phyloP scores from a whole-genome alignment of 2,888 invertebrate species.

The Pelosia muscerda region DNA sequence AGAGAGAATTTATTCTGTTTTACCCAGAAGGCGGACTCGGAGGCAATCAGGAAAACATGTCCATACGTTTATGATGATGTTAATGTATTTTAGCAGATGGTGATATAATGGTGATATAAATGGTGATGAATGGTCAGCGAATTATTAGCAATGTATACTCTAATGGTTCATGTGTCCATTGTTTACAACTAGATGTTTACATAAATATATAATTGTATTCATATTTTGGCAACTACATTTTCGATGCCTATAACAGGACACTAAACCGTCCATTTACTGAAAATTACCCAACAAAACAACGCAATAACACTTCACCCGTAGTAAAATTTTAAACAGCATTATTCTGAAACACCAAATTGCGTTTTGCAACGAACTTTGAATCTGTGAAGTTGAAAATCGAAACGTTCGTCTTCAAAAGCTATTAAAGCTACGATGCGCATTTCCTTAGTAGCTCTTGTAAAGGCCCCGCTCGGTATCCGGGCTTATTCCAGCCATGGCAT shows the following conservation, averaged over 20 bases:
- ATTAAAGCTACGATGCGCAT: conserved; percentile 44
- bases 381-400: conserved; percentile 21
- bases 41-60: too few relatives aligned
- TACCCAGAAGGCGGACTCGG: too few relatives aligned
- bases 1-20: too few relatives aligned
- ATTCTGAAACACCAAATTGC: conserved; percentile 9
- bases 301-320: not conserved
- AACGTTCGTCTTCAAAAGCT: conserved; percentile 42
- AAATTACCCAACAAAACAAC: not conserved
- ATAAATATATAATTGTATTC: not conserved
- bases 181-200: not conserved
- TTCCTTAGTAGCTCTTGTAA: conserved; percentile 51
- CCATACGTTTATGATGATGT: too few relatives aligned
- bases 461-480: conserved; percentile 36
- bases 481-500: conserved; percentile 53
- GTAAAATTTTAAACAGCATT: not conserved
- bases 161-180: too few relatives aligned
- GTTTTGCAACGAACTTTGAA: conserved; percentile 8
- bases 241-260: not conserved
- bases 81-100: too few relatives aligned
- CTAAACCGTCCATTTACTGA: not conserved
- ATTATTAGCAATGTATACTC: too few relatives aligned
- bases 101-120: too few relatives aligned
- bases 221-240: not conserved
- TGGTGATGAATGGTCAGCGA: too few relatives aligned